Percentiles rank a stretch among this genome's conserved stretches.
Conservation (phyloP, 2,888 invertebrate species). For the Cephus nigrinus region DNA sequence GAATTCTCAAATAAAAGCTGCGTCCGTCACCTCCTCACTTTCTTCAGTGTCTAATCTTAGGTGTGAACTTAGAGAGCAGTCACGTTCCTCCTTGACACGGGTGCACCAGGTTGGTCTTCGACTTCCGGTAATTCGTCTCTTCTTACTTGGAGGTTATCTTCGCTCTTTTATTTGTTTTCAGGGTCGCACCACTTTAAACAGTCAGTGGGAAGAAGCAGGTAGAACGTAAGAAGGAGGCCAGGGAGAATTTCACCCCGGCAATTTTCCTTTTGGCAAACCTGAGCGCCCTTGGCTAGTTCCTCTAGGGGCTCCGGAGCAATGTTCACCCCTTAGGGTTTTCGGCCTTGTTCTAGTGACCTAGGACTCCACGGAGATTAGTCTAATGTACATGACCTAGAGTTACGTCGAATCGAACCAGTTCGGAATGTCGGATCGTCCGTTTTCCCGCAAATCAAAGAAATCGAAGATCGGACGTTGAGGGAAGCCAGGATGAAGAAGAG, state of each 20-base stretch:
- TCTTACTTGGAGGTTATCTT: background rate
- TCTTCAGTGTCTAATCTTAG: background rate
- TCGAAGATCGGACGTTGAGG: background rate
- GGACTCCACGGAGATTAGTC: background rate
- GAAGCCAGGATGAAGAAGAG: background rate
- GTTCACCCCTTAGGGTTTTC: background rate
- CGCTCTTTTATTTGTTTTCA: slow-evolving; percentile 1
- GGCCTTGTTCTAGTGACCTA: background rate
- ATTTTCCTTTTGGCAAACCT: background rate
- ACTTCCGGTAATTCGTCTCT: slow-evolving; percentile 12
- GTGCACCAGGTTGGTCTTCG: slow-evolving; percentile 12
- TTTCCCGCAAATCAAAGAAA: background rate
- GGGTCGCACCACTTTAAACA: background rate
- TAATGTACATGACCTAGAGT: background rate
- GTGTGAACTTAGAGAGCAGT: background rate
- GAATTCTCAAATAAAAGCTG: background rate
- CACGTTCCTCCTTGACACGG: slow-evolving; percentile 8
- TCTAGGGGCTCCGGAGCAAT: background rate
- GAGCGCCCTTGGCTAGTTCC: background rate
- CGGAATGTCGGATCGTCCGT: background rate
- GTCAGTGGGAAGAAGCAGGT: background rate
- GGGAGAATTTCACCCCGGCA: background rate
- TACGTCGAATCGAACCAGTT: too few relatives aligned
- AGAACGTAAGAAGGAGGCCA: background rate
- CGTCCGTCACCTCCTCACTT: background rate